Conservation (phyloP, 2,113 vertebrate genomes). For the Archocentrus centrarchus region DNA sequence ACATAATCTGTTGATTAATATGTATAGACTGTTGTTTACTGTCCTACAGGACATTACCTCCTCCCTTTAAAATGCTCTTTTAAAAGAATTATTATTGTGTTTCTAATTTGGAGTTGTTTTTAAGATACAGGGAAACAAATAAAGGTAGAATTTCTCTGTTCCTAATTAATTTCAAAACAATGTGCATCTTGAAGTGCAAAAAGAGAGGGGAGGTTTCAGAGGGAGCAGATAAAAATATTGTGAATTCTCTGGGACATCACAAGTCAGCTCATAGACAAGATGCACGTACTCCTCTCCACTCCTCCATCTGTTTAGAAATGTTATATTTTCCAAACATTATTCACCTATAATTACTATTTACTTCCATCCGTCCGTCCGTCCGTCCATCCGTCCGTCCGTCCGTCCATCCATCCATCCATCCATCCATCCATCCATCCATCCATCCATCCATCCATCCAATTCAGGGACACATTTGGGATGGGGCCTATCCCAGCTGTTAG, state of each 20-base stretch:
- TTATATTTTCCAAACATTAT: not conserved
- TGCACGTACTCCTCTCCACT: not conserved
- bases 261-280: not conserved
- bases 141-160: not conserved
- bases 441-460: too few relatives aligned
- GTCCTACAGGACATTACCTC: not conserved
- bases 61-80: not conserved
- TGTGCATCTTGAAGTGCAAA: not conserved
- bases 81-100: not conserved
- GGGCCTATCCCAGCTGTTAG: too few relatives aligned
- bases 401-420: too few relatives aligned
- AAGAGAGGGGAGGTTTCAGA: not conserved
- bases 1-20: not conserved
- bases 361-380: not conserved
- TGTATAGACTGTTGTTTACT: not conserved
- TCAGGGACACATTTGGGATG: too few relatives aligned
- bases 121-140: not conserved
- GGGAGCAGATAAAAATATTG: not conserved
- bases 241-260: not conserved
- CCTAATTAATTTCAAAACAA: not conserved
- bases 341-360: not conserved
- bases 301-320: not conserved
- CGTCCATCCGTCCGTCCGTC: too few relatives aligned
- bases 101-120: not conserved
- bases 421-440: too few relatives aligned